These are phyloP conservation scores for Pandemis corylana DNA, from an alignment of 2,888 invertebrate genomes.

Conservation along the genomic window DNA sequence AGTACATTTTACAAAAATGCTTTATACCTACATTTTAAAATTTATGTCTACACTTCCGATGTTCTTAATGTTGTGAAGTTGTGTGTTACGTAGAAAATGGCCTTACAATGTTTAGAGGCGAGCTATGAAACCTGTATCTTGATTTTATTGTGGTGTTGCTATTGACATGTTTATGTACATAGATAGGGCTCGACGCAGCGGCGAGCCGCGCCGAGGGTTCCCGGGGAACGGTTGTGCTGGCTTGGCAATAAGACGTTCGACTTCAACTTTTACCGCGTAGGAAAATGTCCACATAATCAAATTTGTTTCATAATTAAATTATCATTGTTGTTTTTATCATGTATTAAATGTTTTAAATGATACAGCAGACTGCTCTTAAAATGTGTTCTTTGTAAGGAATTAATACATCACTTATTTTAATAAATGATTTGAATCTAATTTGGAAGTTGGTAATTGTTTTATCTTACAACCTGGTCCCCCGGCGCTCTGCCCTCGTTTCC, in stretches of 20 bases:
- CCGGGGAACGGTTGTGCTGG: conserved; percentile 54
- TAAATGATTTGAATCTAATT: conserved; percentile 76
- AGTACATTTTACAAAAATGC: conserved; percentile 48
- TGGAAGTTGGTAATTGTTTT: conserved; percentile 24
- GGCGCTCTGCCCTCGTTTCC: conserved; percentile 11
- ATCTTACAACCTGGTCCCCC: conserved; percentile 15
- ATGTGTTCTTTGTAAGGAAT: conserved; percentile 80
- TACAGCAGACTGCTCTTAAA: conserved; percentile 76
- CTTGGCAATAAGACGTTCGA: conserved; percentile 51
- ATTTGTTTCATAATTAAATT: conserved; percentile 39
- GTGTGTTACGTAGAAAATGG: conserved; percentile 62
- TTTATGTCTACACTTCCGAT: conserved; percentile 62
- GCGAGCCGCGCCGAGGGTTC: conserved; percentile 41
- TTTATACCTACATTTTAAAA: conserved; percentile 60
- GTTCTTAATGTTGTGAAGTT: conserved; percentile 60
- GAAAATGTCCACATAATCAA: conserved; percentile 46
- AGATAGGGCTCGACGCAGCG: conserved; percentile 19
- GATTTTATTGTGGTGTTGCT: conserved; percentile 53
- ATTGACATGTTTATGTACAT: conserved; percentile 42
- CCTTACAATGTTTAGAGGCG: conserved; percentile 54
- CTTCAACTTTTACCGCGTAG: conserved; percentile 46
- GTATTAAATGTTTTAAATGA: conserved; percentile 50
- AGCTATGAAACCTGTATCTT: conserved; percentile 50
- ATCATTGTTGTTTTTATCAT: conserved; percentile 50
- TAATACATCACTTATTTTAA: conserved; percentile 84